Conservation (phyloP, 1,140 invertebrate genomes). For the Tenebrio molitor region DNA sequence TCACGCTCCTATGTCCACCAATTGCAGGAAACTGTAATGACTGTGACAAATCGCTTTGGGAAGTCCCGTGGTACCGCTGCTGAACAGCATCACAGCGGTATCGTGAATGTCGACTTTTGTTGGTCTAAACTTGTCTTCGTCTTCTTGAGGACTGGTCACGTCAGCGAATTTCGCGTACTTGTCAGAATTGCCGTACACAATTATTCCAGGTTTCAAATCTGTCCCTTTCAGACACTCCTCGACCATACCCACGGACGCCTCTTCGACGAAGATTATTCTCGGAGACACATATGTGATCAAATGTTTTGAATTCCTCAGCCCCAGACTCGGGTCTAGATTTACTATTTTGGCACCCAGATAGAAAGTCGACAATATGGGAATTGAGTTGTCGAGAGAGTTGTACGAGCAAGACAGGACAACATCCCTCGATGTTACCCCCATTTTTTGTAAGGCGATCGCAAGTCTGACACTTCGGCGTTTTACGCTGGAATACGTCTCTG, state of each 20-base stretch:
- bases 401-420: constrained; percentile 24
- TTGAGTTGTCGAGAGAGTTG: constrained; percentile 33
- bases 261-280: constrained; percentile 57
- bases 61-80: constrained; percentile 81
- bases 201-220: constrained; percentile 51
- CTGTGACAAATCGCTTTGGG: constrained; percentile 82
- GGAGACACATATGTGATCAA: constrained; percentile 54
- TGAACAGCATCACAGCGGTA: constrained; percentile 65
- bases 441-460: constrained; percentile 21
- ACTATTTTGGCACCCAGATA: constrained; percentile 41
- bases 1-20: neutral
- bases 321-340: constrained; percentile 55
- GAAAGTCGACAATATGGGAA: constrained; percentile 12
- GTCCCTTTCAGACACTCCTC: constrained; percentile 45
- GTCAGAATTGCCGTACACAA: constrained; percentile 47
- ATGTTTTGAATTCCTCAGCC: constrained; percentile 46
- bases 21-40: constrained; percentile 64
- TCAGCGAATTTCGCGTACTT: constrained; percentile 46
- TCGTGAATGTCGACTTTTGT: constrained; percentile 51
- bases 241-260: constrained; percentile 48
- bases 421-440: constrained; percentile 39
- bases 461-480: constrained; percentile 24
- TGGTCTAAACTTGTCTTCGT: constrained; percentile 59
- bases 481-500: constrained; percentile 29
- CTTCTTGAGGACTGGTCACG: constrained; percentile 46